Base-by-base conservation (phyloP, 2,113 vertebrate genomes). In the Prunella fulvescens region DNA sequence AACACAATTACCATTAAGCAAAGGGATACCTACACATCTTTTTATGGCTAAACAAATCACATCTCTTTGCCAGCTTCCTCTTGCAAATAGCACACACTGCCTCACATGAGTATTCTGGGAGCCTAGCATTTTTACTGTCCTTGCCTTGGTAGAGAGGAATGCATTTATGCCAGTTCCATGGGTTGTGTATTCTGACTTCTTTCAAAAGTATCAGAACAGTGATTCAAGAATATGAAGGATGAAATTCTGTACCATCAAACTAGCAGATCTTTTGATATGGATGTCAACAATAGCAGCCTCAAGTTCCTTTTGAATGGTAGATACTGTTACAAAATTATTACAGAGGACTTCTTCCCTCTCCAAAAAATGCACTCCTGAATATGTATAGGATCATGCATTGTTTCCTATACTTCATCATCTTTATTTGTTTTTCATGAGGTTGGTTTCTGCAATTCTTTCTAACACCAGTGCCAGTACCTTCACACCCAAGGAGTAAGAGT, bases 1-100 rank as follows among this genome's bases (percentile, higher is more conserved):
- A 95, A 91, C 58, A 88, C 19, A 5, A 95, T 51, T 89, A 95
- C 53, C 74, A 74, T 86, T 86, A 96, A 92, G 58, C 40, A 83
- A 91, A 71, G 57, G 56, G 51, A 80, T 91, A 94, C 39, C 72
- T 95, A 90, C 88, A 76, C 45, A 94, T 66, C 57, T 93, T 85
- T 87, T 86, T 44, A 91, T 40, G 50, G 70, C 44, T 57, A 83
- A 90, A 94, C 19, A 81, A 81, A 88, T 42, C 74, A 61, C 40
- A 70, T 56, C 50, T 39, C 58, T 73, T 88, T 3, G 12, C 76
- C 89, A 90, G 37, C 39, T 91, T 85, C 39, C 77, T 92, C 65
- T 80, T 44, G 61, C 53, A 81, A 77, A 82, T 26, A 80, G 39
- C 39, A 48, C 66, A 94, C 45, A 37, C 26, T 71, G 51, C 64